Base-by-base conservation (phyloP, 2,113 vertebrate genomes). In the Lucifuga dentata region DNA sequence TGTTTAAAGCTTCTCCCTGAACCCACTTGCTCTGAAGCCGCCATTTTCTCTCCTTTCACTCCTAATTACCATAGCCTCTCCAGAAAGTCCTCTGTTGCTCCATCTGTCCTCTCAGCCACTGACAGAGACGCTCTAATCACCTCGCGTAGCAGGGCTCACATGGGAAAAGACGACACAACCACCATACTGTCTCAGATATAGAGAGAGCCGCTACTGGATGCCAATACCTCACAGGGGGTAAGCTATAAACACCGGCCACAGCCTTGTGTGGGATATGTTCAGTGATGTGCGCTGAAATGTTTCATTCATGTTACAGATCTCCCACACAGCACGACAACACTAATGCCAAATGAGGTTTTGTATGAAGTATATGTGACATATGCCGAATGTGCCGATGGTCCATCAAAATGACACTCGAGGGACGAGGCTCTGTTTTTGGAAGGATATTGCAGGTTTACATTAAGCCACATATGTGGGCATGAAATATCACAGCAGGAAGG, bases 31-130 rank as follows among this genome's bases (percentile, higher is more conserved):
- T 91, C 86, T 79, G 76, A 81, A 86, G 82, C 61, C 76, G 61
- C 84, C 85, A 84, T 90, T 84, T 90, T 86, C 76, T 87, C 80
- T 90, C 84, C 75, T 91, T 88, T 89, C 81, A 72, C 87, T 91
- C 71, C 85, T 93, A 92, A 94, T 93, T 92, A 92, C 87, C 91
- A 86, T 83, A 62, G 86, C 84, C 88, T 90, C 90, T 91, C 90
- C 83, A 91, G 87, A 91, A 92, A 88, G 85, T 91, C 87, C 86
- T 69, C 81, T 83, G 90, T 88, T 92, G 76, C 92, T 92, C 93
- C 92, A 93, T 94, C 92, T 93, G 92, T 93, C 89, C 81, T 81
- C 83, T 84, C 87, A 79, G 85, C 80, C 64, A 75, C 81, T 69
- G 77, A 87, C 86, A 84, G 75, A 76, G 81, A 89, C 80, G 80